phyloP scores from a whole-genome alignment of 1,140 invertebrate genomes.

The Pogonus chalceus region DNA sequence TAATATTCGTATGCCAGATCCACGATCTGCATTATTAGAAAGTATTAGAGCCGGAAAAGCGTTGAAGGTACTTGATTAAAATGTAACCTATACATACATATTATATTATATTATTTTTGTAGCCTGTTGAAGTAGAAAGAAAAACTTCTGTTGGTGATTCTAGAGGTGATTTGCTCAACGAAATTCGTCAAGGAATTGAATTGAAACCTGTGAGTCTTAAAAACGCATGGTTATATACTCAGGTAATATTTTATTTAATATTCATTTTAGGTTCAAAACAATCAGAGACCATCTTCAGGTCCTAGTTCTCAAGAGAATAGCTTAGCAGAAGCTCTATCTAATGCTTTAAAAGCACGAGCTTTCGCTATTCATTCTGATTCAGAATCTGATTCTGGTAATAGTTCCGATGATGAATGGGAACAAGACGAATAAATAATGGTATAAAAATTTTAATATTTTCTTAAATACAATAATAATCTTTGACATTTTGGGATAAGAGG shows the following conservation, averaged over 20 bases:
- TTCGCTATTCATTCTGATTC: constrained; percentile 57
- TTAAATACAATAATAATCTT: too few relatives aligned
- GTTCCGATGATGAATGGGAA: constrained; percentile 57
- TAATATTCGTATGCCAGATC: constrained; percentile 35
- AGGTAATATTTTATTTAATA: background rate
- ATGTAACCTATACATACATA: too few relatives aligned
- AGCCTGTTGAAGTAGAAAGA: constrained; percentile 9
- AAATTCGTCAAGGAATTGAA: constrained; percentile 69
- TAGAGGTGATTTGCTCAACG: constrained; percentile 61
- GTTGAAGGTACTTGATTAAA: constrained; percentile 42
- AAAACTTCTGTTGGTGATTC: constrained; percentile 34
- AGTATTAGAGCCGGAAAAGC: constrained; percentile 60
- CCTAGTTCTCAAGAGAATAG: constrained; percentile 33
- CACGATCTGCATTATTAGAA: constrained; percentile 61
- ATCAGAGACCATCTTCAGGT: constrained; percentile 22
- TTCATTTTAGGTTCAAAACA: constrained; percentile 15
- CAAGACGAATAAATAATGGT: constrained; percentile 9
- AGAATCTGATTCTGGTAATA: constrained; percentile 45
- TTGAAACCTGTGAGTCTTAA: constrained; percentile 54
- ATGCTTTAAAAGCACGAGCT: constrained; percentile 62
- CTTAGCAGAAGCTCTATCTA: constrained; percentile 66
- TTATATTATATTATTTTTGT: constrained; percentile 12
- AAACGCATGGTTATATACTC: background rate
- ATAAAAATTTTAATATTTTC: too few relatives aligned
- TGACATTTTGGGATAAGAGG: too few relatives aligned